These are phyloP conservation scores for Microctenopoma stevenorrisi DNA, from an alignment of 2,797 vertebrate genomes.

Conservation along the genomic window DNA sequence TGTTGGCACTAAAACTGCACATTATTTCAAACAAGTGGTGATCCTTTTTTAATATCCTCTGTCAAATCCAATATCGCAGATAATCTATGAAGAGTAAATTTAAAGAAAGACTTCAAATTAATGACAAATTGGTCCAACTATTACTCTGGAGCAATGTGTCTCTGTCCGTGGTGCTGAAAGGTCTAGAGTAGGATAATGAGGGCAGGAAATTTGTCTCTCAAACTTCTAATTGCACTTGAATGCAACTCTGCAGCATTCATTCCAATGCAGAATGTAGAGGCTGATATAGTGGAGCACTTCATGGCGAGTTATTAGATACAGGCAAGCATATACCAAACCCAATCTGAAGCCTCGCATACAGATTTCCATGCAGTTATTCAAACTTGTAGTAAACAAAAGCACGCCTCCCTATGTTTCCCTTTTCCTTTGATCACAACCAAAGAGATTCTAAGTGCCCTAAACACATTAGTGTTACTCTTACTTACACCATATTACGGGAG, in stretches of 20 bases:
- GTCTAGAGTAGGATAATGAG: not conserved
- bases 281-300: no score
- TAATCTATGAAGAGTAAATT: not conserved
- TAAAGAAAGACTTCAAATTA: not conserved
- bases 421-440: constrained; percentile 7
- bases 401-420: not conserved
- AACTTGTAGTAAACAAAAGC: not conserved
- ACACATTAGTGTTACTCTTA: constrained; percentile 38
- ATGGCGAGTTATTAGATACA: not conserved
- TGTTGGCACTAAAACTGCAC: not conserved
- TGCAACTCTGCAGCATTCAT: not conserved
- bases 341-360: not conserved
- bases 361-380: not conserved
- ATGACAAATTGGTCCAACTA: not conserved
- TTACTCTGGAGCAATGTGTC: not conserved
- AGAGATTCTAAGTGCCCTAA: constrained; percentile 12
- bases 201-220: not conserved
- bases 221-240: not conserved
- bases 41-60: constrained; percentile 26
- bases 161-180: constrained; percentile 18
- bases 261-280: not conserved
- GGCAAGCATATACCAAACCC: not conserved
- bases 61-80: constrained; percentile 14
- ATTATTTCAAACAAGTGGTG: constrained; percentile 12
- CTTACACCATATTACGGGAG: constrained; percentile 30